Conservation (phyloP, 2,888 invertebrate genomes). For the Cephus rjabovi region DNA sequence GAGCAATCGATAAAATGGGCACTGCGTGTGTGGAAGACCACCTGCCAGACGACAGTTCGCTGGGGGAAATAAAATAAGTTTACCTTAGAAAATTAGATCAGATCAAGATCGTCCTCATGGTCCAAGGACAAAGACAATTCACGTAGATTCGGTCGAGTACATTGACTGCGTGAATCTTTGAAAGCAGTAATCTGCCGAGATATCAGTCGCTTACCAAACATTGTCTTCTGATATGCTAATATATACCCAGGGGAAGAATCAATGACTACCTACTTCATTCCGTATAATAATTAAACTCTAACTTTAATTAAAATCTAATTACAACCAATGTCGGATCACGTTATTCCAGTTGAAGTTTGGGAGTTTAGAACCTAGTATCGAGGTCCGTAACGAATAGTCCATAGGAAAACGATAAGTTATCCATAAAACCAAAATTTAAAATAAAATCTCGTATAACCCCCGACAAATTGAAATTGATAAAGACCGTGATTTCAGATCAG, state of each 20-base stretch:
- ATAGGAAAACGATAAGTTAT: neutral
- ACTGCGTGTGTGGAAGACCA: neutral
- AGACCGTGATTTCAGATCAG: neutral
- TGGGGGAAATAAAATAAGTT: neutral
- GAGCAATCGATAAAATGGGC: slow-evolving; percentile 36
- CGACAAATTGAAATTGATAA: neutral
- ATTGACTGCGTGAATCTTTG: neutral
- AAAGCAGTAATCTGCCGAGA: neutral
- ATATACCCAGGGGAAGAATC: neutral
- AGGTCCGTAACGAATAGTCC: neutral
- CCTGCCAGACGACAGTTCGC: neutral
- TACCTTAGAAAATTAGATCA: slow-evolving; percentile 9
- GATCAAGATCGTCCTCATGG: neutral
- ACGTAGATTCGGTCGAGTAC: neutral
- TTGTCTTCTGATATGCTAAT: neutral
- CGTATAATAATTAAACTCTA: neutral
- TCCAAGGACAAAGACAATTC: neutral
- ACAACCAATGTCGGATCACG: neutral
- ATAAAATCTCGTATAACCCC: neutral
- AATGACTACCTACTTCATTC: neutral
- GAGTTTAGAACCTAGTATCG: neutral
- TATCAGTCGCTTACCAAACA: neutral
- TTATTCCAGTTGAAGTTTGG: neutral
- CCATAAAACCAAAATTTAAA: neutral
- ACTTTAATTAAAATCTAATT: neutral